Percentiles rank a stretch among this genome's conserved stretches.
Evolutionary conservation across 2,113 vertebrate genomes (phyloP).

Genomic region (Gnathonemus echidnorhynchus): DNA sequence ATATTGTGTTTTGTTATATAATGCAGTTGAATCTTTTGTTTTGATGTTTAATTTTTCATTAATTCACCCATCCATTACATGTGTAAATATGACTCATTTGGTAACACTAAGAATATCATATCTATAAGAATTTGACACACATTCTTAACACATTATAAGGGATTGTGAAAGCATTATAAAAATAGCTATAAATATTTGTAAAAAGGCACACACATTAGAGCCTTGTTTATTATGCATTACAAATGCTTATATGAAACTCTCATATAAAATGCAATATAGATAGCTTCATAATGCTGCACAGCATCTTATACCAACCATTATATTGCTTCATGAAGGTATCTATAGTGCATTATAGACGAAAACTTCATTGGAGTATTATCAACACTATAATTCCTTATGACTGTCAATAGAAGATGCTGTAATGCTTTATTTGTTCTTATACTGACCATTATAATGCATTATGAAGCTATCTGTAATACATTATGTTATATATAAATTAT

Average conservation of each 20-base stretch:
- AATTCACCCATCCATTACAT: background rate
- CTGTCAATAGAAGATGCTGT: no score
- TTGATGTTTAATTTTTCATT: background rate
- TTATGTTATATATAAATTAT: no score
- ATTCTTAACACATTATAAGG: background rate
- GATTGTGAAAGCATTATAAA: background rate
- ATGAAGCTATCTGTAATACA: background rate
- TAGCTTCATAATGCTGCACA: background rate
- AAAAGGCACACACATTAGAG: background rate
- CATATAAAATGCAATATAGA: background rate
- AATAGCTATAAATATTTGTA: background rate
- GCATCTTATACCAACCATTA: background rate
- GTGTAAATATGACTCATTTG: background rate
- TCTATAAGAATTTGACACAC: background rate
- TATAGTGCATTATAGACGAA: background rate
- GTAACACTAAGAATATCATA: background rate
- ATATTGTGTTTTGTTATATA: background rate
- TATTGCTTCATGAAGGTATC: background rate
- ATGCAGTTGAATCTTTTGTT: background rate
- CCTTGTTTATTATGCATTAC: background rate
- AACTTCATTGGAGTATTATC: background rate
- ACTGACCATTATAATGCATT: background rate
- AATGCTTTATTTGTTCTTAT: background rate
- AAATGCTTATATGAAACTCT: background rate
- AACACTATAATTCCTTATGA: no score